These are phyloP conservation scores for Tigriopus californicus DNA, from an alignment of 2,888 invertebrate genomes.

Conservation along the genomic window DNA sequence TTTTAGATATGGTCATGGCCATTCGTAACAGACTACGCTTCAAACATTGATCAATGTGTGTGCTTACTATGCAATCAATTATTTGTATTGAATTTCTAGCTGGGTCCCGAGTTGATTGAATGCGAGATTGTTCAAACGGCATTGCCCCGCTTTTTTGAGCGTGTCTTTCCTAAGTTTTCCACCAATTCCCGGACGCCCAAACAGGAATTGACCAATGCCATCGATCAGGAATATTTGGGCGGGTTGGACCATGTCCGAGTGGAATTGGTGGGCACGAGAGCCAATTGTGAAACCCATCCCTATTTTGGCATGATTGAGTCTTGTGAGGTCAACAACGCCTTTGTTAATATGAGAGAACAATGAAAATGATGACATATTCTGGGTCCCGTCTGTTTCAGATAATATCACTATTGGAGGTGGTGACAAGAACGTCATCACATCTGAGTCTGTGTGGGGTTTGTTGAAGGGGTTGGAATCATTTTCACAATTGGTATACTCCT, in stretches of 20 bases:
- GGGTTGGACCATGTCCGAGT: background rate
- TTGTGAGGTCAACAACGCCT: background rate
- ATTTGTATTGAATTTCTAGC: background rate
- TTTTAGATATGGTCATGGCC: background rate
- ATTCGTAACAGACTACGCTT: too few relatives aligned
- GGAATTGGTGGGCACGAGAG: background rate
- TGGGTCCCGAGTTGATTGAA: background rate
- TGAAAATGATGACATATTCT: too few relatives aligned
- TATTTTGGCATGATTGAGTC: slow-evolving; percentile 2
- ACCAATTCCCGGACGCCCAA: background rate
- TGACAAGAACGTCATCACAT: slow-evolving; percentile 23
- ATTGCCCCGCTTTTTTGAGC: background rate
- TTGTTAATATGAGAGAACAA: background rate
- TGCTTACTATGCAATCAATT: too few relatives aligned
- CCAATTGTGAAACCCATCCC: background rate
- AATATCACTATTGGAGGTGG: slow-evolving; percentile 17
- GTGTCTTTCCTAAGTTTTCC: background rate
- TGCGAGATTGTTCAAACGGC: background rate
- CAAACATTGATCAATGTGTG: too few relatives aligned
- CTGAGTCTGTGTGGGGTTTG: slow-evolving; percentile 55
- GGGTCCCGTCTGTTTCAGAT: too few relatives aligned
- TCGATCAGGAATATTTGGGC: background rate
- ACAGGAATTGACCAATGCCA: background rate
- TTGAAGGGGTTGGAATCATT: slow-evolving; percentile 70
- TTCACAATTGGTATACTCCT: slow-evolving; percentile 45